phyloP scores from a whole-genome alignment of 2,888 invertebrate genomes.

The Atrina japonica region DNA sequence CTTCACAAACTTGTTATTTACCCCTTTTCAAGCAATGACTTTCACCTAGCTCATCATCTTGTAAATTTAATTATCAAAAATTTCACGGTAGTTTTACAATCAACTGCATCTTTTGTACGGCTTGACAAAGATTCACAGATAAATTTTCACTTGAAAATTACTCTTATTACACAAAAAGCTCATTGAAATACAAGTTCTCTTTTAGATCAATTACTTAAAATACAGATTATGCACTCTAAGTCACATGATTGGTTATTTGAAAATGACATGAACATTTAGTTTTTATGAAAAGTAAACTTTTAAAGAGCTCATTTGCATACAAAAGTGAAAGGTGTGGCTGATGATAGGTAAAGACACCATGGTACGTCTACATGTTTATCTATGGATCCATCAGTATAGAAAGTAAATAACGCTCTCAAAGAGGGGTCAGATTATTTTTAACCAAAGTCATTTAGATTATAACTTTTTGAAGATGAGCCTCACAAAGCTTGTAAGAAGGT shows the following conservation, averaged over 20 bases:
- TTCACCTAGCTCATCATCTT: no score
- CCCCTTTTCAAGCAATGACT: no score
- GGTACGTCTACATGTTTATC: constrained; percentile 13
- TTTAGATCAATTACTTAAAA: constrained; percentile 6
- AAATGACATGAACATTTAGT: neutral
- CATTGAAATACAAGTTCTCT: neutral
- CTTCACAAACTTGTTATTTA: no score
- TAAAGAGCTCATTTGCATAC: constrained; percentile 33
- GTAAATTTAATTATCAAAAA: no score
- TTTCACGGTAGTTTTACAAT: no score
- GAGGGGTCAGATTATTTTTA: constrained; percentile 36
- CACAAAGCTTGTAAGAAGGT: constrained; percentile 19
- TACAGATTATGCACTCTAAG: no score
- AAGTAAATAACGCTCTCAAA: constrained; percentile 2
- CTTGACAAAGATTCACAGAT: constrained; percentile 10
- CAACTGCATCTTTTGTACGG: constrained; percentile 15
- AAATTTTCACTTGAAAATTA: constrained; percentile 19
- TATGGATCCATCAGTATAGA: constrained; percentile 2
- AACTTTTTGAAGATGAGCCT: constrained; percentile 34
- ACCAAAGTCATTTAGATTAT: constrained; percentile 31
- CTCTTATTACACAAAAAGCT: neutral
- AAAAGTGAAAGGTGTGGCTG: constrained; percentile 35
- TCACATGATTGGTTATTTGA: no score
- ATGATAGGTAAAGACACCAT: neutral
- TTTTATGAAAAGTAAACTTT: constrained; percentile 13